These are phyloP conservation scores for Squalus acanthias DNA, from an alignment of 2,797 vertebrate species.

Conservation along the genomic window DNA sequence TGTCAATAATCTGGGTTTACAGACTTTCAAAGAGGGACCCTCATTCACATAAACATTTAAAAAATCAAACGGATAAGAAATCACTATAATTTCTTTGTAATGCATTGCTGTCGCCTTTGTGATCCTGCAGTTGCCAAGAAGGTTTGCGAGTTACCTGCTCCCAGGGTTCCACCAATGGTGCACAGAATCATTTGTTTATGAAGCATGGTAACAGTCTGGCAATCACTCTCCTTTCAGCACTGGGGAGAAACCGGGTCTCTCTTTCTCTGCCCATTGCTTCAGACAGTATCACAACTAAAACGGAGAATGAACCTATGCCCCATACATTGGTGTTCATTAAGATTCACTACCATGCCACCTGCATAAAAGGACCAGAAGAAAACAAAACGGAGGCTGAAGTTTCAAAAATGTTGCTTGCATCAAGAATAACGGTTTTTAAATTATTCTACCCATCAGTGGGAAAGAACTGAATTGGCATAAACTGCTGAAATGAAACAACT, in stretches of 20 bases:
- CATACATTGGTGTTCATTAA: background rate
- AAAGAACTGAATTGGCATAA: too few relatives aligned
- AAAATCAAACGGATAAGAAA: background rate
- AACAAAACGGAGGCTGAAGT: background rate
- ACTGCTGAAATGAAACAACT: too few relatives aligned
- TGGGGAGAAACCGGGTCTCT: background rate
- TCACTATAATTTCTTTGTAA: background rate
- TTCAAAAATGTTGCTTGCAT: too few relatives aligned
- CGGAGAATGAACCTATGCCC: background rate
- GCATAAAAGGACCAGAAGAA: background rate
- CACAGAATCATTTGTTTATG: background rate
- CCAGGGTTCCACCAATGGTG: background rate
- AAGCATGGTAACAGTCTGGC: background rate
- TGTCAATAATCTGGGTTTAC: background rate
- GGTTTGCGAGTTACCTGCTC: background rate
- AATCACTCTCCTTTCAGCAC: background rate
- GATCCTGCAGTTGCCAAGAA: background rate
- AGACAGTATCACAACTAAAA: background rate
- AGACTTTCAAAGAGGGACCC: background rate
- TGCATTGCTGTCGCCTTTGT: background rate
- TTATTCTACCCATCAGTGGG: too few relatives aligned
- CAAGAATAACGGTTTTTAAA: too few relatives aligned
- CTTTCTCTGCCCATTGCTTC: background rate
- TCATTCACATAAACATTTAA: background rate
- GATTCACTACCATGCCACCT: background rate